Evolutionary conservation across 1,140 invertebrate genomes (phyloP), one percentile per base, ranked within the genome.

Genomic region (Meloidogyne hapla): DNA sequence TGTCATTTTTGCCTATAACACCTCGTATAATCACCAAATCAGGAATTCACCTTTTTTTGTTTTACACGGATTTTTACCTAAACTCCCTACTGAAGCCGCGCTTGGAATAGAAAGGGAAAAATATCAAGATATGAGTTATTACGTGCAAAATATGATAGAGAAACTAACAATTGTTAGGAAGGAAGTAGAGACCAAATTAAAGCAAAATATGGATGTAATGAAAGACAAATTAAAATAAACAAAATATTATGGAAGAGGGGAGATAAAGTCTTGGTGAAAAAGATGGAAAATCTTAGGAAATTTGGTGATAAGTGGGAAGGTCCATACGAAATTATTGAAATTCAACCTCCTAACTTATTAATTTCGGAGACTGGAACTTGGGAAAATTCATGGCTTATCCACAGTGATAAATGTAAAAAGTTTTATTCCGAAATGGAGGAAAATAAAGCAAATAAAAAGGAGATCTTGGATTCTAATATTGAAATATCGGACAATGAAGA

Each of bases 1-100:
- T 25, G 68, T 69, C 1, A 69, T 18, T 38, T 69, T 69, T 64
- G 68, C 68, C 13, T 69, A 69, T 15, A 69, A 69, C 15, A 69
- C 68, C 15, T 65, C 63, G 3, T 65, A 26, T 65, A 65, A 65
- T 65, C 10, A 15, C 9, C 63, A 65, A 65, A 15, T 65, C 9
- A 13, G 15, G 13, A 26, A 65, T 26, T 26, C 28, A 9, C 63
- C 63, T 2, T 65, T 26, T 65, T 65, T 65, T 15, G 15, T 65
- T 2, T 2, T 65, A 2, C 28, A 26, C 12, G 63, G 63, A 13
- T 26, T 25, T 10, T 9, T 26, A 12, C 25, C 63, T 1, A 65
- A 26, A 12, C 1, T 33, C 6, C 28, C 28, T 25, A 26, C 63
- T 10, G 63, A 65, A 26, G 25, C 28, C 1, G 63, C 63, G 10